Evolutionary conservation across 2,888 invertebrate species (phyloP).

Genomic region (Lottia scabra): DNA sequence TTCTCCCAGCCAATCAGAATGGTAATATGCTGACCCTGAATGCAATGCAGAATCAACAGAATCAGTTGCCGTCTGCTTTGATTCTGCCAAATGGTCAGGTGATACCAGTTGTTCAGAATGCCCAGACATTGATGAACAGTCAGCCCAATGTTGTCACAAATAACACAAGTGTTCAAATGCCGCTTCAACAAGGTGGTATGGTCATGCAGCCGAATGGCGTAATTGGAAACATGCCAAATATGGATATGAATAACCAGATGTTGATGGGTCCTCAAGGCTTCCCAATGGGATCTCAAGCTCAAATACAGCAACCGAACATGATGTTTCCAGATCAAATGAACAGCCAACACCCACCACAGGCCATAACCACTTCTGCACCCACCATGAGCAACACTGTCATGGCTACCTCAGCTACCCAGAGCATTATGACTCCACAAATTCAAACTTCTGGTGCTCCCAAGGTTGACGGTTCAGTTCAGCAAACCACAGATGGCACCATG

Average conservation of each 20-base stretch:
- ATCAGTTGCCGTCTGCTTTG: conserved; percentile 66
- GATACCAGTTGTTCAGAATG: conserved; percentile 69
- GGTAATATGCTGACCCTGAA: conserved; percentile 47
- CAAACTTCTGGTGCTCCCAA: conserved; percentile 17
- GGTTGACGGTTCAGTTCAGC: not conserved
- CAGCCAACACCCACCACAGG: conserved; percentile 9
- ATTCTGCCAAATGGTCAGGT: conserved; percentile 69
- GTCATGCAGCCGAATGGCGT: not conserved
- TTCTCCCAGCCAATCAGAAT: conserved; percentile 43
- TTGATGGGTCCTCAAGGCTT: not conserved
- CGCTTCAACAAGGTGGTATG: not conserved
- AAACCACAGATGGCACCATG: not conserved
- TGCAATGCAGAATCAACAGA: conserved; percentile 46
- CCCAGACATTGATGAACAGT: conserved; percentile 50
- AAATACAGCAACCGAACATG: conserved; percentile 12
- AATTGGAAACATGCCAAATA: not conserved
- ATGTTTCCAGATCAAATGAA: conserved; percentile 4
- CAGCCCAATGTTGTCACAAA: conserved; percentile 21
- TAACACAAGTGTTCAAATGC: conserved; percentile 6
- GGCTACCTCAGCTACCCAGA: conserved; percentile 27
- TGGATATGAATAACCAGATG: conserved; percentile 13
- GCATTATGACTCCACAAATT: conserved; percentile 29
- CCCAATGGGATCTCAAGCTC: not conserved
- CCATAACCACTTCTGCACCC: not conserved
- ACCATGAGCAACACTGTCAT: conserved; percentile 27